Evolutionary conservation across 2,888 invertebrate genomes (phyloP).

Genomic region (Megamerina dolium): DNA sequence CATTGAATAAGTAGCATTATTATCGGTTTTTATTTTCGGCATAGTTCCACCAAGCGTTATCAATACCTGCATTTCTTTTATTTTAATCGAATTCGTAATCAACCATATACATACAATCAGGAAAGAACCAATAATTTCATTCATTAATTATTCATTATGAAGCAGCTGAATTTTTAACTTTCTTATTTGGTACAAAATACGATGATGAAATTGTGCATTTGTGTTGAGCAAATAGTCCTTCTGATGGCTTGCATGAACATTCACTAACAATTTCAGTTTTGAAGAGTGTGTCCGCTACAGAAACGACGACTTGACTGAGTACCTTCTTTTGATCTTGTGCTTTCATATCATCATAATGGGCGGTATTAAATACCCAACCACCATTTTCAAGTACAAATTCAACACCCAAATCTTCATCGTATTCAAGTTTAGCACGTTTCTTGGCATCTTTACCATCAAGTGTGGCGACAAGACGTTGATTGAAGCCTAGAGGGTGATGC

Average conservation of each 20-base stretch:
- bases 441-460: slow-evolving; percentile 59
- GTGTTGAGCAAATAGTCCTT: slow-evolving; percentile 42
- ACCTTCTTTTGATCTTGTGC: slow-evolving; percentile 36
- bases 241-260: slow-evolving; percentile 34
- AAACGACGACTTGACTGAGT: slow-evolving; percentile 33
- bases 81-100: too few relatives aligned
- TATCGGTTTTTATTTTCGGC: too few relatives aligned
- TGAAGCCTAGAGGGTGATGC: slow-evolving; percentile 59
- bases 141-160: too few relatives aligned
- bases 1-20: too few relatives aligned
- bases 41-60: too few relatives aligned
- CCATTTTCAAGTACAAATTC: slow-evolving; percentile 55
- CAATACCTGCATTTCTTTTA: too few relatives aligned
- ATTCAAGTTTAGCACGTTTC: slow-evolving; percentile 55
- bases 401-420: slow-evolving; percentile 59
- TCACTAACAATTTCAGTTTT: slow-evolving; percentile 44
- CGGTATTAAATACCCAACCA: slow-evolving; percentile 45
- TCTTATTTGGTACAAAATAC: slow-evolving; percentile 40
- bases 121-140: too few relatives aligned
- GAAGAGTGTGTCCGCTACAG: slow-evolving; percentile 45
- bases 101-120: too few relatives aligned
- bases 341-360: slow-evolving; percentile 37
- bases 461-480: slow-evolving; percentile 58
- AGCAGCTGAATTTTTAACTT: slow-evolving; percentile 30
- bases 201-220: slow-evolving; percentile 38